These are phyloP conservation scores for Chionomys nivalis DNA, from an alignment of 2,113 vertebrate genomes.

Conservation along the genomic window DNA sequence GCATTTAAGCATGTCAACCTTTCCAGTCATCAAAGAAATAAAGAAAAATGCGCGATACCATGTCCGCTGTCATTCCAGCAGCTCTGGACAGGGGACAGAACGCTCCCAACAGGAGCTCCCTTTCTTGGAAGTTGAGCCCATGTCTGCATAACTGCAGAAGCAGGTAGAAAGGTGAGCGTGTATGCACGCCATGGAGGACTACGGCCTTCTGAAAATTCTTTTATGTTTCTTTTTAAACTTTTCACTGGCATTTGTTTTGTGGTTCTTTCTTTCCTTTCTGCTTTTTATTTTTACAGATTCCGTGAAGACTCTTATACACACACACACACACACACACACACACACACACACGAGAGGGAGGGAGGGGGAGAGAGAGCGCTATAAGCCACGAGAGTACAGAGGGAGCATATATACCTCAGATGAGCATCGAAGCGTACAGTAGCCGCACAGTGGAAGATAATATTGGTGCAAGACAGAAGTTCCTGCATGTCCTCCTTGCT, in stretches of 20 bases:
- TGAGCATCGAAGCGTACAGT: constrained; percentile 95
- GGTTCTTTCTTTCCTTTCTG: not conserved
- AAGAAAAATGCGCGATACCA: not conserved
- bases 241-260: not conserved
- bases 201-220: not conserved
- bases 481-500: constrained; percentile 90
- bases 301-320: not conserved
- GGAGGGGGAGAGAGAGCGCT: rapidly evolving
- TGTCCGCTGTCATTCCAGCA: not conserved
- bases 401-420: constrained; percentile 88
- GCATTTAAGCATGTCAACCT: not conserved
- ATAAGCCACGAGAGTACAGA: not conserved
- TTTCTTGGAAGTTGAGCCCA: not conserved
- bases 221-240: not conserved
- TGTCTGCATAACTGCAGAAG: not conserved
- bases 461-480: constrained; percentile 89
- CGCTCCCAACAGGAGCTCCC: not conserved
- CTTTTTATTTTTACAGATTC: not conserved
- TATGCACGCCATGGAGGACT: not conserved
- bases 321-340: rapidly evolving
- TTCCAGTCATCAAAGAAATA: constrained; percentile 11
- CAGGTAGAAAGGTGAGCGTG: not conserved
- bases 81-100: not conserved
- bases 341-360: too few relatives aligned
- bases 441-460: constrained; percentile 97